Evolutionary conservation across 2,888 invertebrate genomes (phyloP).

Genomic region (Eristalis intricaria): DNA sequence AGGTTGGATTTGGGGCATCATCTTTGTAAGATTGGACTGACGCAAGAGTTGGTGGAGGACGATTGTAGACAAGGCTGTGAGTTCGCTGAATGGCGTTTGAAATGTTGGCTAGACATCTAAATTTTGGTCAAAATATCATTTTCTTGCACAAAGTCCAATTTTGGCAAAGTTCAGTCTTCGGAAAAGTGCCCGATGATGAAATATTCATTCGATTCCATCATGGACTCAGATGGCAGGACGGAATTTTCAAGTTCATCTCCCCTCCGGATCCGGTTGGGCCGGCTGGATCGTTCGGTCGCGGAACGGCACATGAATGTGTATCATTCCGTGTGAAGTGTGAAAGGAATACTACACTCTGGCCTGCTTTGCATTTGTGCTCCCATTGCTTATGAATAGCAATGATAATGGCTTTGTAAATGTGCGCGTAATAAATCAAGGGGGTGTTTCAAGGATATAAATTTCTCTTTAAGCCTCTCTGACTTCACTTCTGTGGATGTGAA

Average conservation of each 20-base stretch:
- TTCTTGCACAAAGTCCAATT: no score
- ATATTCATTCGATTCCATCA: conserved; percentile 77
- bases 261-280: conserved; percentile 52
- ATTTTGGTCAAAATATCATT: no score
- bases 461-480: conserved; percentile 76
- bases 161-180: conserved; percentile 44
- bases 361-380: conserved; percentile 68
- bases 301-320: conserved; percentile 39
- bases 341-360: conserved; percentile 58
- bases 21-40: no score
- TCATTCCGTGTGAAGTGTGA: conserved; percentile 70
- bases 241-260: conserved; percentile 70
- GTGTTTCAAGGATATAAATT: conserved; percentile 78
- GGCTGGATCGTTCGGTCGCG: not conserved
- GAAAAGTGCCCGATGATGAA: conserved; percentile 73
- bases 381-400: conserved; percentile 70
- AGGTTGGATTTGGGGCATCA: no score
- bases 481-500: conserved; percentile 41
- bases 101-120: no score
- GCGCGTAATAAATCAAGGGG: conserved; percentile 77
- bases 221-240: conserved; percentile 63
- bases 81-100: no score
- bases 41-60: no score
- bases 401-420: conserved; percentile 77
- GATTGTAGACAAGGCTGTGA: no score